Percentiles rank a stretch among this genome's conserved stretches.
phyloP scores from a whole-genome alignment of 1,140 invertebrate species.

The Drosophila pectinifera region DNA sequence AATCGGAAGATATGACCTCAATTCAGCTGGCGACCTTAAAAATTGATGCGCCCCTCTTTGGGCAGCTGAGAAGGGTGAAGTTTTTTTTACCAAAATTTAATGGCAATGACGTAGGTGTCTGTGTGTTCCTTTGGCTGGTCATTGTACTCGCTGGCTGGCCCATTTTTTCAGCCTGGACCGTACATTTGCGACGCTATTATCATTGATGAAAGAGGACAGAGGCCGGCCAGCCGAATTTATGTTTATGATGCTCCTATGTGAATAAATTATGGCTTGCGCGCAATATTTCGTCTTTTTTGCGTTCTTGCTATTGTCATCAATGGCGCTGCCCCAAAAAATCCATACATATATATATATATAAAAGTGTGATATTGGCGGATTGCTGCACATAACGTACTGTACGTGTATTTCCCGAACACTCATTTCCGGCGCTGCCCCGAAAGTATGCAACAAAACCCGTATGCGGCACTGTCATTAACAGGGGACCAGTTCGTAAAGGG shows the following conservation, averaged over 20 bases:
- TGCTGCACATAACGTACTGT: conserved; percentile 40
- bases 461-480: conserved; percentile 54
- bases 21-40: conserved; percentile 49
- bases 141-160: conserved; percentile 54
- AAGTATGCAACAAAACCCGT: conserved; percentile 65
- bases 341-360: neutral
- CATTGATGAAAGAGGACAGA: conserved; percentile 77
- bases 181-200: conserved; percentile 76
- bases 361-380: neutral
- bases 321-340: conserved; percentile 7
- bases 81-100: neutral
- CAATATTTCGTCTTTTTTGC: conserved; percentile 33
- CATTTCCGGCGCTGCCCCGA: conserved; percentile 42
- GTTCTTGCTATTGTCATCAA: conserved; percentile 52
- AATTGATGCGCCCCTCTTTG: conserved; percentile 22
- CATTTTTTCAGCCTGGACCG: conserved; percentile 49
- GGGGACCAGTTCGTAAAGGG: conserved; percentile 31
- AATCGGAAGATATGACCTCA: conserved; percentile 65
- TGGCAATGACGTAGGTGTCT: conserved; percentile 35
- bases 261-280: conserved; percentile 67
- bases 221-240: conserved; percentile 65
- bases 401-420: conserved; percentile 41
- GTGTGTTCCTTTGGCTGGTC: conserved; percentile 51
- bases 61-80: conserved; percentile 14
- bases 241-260: conserved; percentile 56